Base-by-base conservation (phyloP, 2,888 invertebrate species). In the Nudaria mundana region DNA sequence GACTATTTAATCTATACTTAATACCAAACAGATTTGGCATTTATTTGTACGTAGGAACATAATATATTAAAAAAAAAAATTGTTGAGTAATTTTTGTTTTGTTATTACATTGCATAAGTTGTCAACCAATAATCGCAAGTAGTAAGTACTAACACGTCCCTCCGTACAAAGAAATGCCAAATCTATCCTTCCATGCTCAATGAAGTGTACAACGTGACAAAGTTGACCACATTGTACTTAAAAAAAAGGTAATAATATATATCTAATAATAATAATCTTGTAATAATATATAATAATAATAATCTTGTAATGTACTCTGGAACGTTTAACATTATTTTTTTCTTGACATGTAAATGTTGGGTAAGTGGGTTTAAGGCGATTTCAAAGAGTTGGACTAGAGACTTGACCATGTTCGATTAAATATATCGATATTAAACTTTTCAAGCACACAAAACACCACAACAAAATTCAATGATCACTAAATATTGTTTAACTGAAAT, bases 211-310 rank as follows among this genome's bases (percentile, higher is more conserved):
- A 82, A 80, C 81, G 71, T 81, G 85, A 83, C 81, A 82, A 85
- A 84, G 79, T 76, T 63, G 56, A 44, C 43, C 57, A 47, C 63
- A 79, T 77, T 83, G 81, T 77, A 56, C 63, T 48, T 44, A 46
- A 20, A 34, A 54, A 74, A 76, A 78, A 76, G 75, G 61, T 53
- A 52, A 59, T 83, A 85, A 84, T 85, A 86, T 82, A 71, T 66
- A 63, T 68, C 69, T 71, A 70, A 62, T 74, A 75, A 69, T 68
- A n/a, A n/a, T n/a, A n/a, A n/a, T n/a, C n/a, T n/a, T n/a, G n/a
- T n/a, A n/a, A n/a, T n/a, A n/a, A n/a, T n/a, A n/a, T n/a, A 62
- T 53, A 52, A 59, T 83, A 85, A 84, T 85, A 86, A 83, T 71
- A 66, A 63, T 68, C 69, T 71, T 70, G 63, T 74, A 75, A 69